These are phyloP conservation scores for Podargus strigoides DNA, from an alignment of 2,797 vertebrate species.

Conservation along the genomic window DNA sequence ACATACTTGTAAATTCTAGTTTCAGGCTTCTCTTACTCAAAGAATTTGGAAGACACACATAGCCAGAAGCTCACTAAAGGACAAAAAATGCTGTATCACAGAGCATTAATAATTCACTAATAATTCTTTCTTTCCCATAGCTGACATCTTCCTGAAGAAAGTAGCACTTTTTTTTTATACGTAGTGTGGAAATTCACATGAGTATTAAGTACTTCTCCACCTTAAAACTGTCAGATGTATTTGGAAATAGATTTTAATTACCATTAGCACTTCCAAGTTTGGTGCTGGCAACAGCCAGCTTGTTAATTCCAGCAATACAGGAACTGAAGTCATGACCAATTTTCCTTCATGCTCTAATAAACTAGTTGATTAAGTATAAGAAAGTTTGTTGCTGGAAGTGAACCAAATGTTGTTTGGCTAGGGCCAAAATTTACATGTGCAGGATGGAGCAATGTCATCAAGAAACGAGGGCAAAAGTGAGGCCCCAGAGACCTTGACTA, in stretches of 20 bases:
- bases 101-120: neutral
- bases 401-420: neutral
- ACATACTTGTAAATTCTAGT: neutral
- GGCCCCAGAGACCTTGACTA: neutral
- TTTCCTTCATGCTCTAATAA: conserved; percentile 56
- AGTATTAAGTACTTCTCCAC: conserved; percentile 41
- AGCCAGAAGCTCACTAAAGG: neutral
- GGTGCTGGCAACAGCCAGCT: conserved; percentile 29
- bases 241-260: conserved; percentile 68
- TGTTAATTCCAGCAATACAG: conserved; percentile 55
- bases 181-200: conserved; percentile 1
- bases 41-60: neutral
- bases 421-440: neutral
- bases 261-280: conserved; percentile 61
- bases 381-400: conserved; percentile 34
- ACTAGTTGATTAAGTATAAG: conserved; percentile 12
- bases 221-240: conserved; percentile 51
- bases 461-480: neutral
- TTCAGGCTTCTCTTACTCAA: neutral
- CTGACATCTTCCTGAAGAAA: neutral
- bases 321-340: conserved; percentile 52
- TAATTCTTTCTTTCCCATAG: neutral
- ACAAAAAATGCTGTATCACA: neutral
- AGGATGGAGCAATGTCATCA: neutral
- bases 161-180: neutral